Evolutionary conservation across 2,113 vertebrate species (phyloP), one percentile per base, ranked within the genome.

Genomic region (Centrocercus urophasianus): DNA sequence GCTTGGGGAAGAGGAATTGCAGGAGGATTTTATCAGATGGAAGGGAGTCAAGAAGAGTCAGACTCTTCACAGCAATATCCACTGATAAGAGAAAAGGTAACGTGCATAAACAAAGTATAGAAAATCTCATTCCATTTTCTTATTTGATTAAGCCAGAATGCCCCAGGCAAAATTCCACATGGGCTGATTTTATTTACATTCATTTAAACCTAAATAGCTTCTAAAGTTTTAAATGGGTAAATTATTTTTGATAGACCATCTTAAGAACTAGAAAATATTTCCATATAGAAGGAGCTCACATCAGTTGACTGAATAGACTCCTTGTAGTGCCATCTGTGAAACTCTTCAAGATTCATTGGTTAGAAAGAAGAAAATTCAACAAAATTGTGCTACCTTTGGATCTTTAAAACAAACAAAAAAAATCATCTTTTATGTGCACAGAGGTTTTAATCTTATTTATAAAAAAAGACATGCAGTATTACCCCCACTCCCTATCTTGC

Each of bases 401-500:
- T 72, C 42, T 64, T 1, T 65, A 71, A 57, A 75, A 71, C 2
- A 56, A 34, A 43, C 11, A 40, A 60, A 32, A 10, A 45, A 43
- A 27, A 72, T 61, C 7, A 1, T 13, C 10, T 7, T 64, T 80
- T 52, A 9, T 20, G 40, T 5, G 13, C 13, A 66, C 16, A 95
- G 28, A 70, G 10, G 59, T 79, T 90, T 86, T 72, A n/a, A 60
- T 28, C 42, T 76, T 9, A 28, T 82, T 79, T 79, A 75, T 22
- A 60, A 13, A 14, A 73, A 13, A 16, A 73, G 22, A 40, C 14
- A 8, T 8, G 38, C 20, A 34, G 5, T 38, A 45, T 71, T 71
- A 84, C 82, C 7, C 12, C 36, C 8, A 66, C 0, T 0, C 0
- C 8, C 8, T 40, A 40, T 17, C 32, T 75, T 75, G 15, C 3